Percentiles rank a stretch among this genome's conserved stretches.
These are phyloP conservation scores for Hydropsyche betteni DNA, from an alignment of 2,888 invertebrate species.

Conservation along the genomic window DNA sequence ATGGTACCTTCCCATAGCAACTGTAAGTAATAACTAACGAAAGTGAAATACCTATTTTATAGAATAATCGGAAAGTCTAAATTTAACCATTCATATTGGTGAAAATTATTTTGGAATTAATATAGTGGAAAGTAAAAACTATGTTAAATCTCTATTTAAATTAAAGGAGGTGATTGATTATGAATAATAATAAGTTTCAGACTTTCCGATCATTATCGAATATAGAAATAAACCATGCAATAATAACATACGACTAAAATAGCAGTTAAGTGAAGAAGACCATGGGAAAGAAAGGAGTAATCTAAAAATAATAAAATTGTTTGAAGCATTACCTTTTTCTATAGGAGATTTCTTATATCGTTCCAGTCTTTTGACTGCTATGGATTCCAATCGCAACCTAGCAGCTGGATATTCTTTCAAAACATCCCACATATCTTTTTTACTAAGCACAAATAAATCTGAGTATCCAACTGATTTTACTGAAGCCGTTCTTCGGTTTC, in stretches of 20 bases:
- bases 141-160: no score
- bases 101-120: background rate
- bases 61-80: background rate
- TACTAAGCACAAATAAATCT: slow-evolving; percentile 97
- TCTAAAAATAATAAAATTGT: background rate
- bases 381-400: slow-evolving; percentile 92
- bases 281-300: background rate
- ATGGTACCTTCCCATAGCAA: slow-evolving; percentile 94
- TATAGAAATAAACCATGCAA: background rate
- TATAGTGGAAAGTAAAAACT: no score
- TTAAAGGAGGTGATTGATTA: no score
- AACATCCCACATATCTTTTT: slow-evolving; percentile 99
- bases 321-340: slow-evolving; percentile 77
- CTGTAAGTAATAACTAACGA: slow-evolving; percentile 64
- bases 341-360: slow-evolving; percentile 95
- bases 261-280: slow-evolving; percentile 16
- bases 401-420: slow-evolving; percentile 95
- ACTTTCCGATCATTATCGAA: no score
- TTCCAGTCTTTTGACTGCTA: slow-evolving; percentile 96
- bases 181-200: no score
- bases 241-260: background rate
- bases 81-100: background rate
- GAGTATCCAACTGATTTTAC: slow-evolving; percentile 98
- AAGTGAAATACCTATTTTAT: background rate
- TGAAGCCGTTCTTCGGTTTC: slow-evolving; percentile 97